Base-by-base conservation (phyloP, 2,113 vertebrate species). In the Manacus vitellinus region DNA sequence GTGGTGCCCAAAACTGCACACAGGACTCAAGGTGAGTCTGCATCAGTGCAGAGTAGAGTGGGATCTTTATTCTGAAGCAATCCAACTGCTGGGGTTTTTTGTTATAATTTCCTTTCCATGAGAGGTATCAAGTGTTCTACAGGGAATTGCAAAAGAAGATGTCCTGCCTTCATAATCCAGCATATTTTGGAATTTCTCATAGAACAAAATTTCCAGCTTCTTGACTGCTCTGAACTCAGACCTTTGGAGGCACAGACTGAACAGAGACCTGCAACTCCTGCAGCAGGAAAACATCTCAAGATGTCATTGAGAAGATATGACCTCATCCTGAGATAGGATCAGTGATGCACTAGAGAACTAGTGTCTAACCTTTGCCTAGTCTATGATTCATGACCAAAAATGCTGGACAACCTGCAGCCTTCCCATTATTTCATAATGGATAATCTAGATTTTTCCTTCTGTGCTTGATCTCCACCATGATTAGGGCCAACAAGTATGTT, bases 41-140 rank as follows among this genome's bases (percentile, higher is more conserved):
- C 10, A 17, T 10, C 28, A 61, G 54, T 39, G 39, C 20, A 17
- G 39, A 67, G 46, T 21, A 39, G 46, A 61, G 46, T 13, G 30
- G 4, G 16, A 61, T 28, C n/a, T 85, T 54, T 54, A 58, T 82
- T 88, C 56, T 94, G 47, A 90, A 88, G 71, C 43, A 85, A 95
- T 51, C 19, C 3, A 51, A 63, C 49, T 35, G 25, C 37, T 28
- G 14, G 18, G 0, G 1, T 10, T 66, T 74, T 39, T 24, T 5
- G 1, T 22, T 2, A 17, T 21, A 10, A 41, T 81, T 92, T 74
- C 35, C 21, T 82, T 90, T 72, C 18, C 4, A 5, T 55, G 31
- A 63, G n/a, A 75, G 78, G 39, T 62, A 72, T 9, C 1, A 0
- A 0, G 0, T 76, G 52, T 67, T 72, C 27, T 63, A 8, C 24